Evolutionary conservation across 2,888 invertebrate species (phyloP), one percentile per base, ranked within the genome.

Genomic region (Thysanoteuthis rhombus): DNA sequence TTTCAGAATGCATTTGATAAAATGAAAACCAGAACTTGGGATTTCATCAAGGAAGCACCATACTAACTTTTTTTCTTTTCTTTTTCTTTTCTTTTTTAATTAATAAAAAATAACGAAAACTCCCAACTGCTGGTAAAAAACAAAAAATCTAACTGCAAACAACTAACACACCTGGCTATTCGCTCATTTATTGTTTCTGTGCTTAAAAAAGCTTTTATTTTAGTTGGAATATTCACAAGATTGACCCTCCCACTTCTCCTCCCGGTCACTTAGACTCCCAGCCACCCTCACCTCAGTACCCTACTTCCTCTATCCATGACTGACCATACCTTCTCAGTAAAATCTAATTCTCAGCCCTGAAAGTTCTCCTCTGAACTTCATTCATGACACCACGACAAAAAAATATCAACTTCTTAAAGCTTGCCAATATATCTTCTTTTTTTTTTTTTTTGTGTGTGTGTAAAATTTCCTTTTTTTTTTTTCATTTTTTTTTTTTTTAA

Each of bases 41-140:
- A 75, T 75, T 75, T 75, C 75, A 75, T n/a, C 75, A 75, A 75
- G n/a, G 75, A 75, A 75, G 75, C 75, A 75, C n/a, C 75, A n/a
- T 36, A 75, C n/a, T n/a, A 16, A n/a, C 16, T 10, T 75, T 75
- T 75, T 75, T n/a, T 58, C 32, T 32, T 6, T 58, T 58, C 32
- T 4, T 36, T 75, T 58, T 58, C 32, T 75, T 75, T 75, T n/a
- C 12, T 75, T 75, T 75, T 75, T 16, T 16, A 75, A 75, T 32
- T 5, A 75, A 12, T 32, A 75, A 75, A 75, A 75, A 36, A 75
- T 36, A 75, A n/a, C 12, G 4, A 75, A 75, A 75, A 75, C 12
- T 52, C 52, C 52, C n/a, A 75, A 75, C 75, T 75, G 75, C 75
- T 75, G 75, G 75, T 75, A 16, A 75, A 75, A 75, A 75, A 22